A percentile compares a stretch with the other conserved stretches of the same genome.
phyloP scores from a whole-genome alignment of 2,797 vertebrate species.

The Loriculus beryllinus region DNA sequence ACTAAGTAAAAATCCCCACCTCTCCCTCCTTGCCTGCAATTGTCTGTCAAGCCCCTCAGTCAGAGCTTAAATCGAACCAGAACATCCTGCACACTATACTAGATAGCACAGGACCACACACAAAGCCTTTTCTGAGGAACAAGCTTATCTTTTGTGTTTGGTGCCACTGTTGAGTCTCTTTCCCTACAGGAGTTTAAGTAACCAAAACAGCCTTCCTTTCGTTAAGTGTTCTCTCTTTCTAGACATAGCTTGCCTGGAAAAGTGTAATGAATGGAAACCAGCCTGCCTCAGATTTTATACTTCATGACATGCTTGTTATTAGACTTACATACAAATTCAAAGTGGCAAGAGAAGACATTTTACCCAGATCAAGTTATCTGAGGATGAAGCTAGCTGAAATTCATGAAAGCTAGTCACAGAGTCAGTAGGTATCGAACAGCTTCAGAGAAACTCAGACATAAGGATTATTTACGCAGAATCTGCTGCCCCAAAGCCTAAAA shows the following conservation, averaged over 20 bases:
- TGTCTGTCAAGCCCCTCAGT: neutral
- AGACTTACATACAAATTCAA: neutral
- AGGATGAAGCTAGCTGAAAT: neutral
- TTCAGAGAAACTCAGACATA: neutral
- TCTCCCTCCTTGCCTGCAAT: neutral
- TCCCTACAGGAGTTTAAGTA: neutral
- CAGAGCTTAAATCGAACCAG: neutral
- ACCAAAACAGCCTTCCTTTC: neutral
- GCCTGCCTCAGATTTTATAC: neutral
- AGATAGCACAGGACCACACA: neutral
- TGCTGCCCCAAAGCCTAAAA: neutral
- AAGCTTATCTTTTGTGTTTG: neutral
- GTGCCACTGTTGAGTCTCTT: neutral
- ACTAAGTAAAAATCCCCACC: neutral
- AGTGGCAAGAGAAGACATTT: neutral
- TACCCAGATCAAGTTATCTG: neutral
- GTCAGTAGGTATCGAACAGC: neutral
- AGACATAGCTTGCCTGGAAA: neutral
- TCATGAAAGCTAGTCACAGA: neutral
- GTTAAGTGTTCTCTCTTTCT: neutral
- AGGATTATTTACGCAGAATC: neutral
- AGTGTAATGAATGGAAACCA: neutral
- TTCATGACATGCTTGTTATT: neutral
- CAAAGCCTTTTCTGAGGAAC: constrained; percentile 4
- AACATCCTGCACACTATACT: neutral